Base-by-base conservation (phyloP, 2,888 invertebrate species). In the Thelaira solivaga region DNA sequence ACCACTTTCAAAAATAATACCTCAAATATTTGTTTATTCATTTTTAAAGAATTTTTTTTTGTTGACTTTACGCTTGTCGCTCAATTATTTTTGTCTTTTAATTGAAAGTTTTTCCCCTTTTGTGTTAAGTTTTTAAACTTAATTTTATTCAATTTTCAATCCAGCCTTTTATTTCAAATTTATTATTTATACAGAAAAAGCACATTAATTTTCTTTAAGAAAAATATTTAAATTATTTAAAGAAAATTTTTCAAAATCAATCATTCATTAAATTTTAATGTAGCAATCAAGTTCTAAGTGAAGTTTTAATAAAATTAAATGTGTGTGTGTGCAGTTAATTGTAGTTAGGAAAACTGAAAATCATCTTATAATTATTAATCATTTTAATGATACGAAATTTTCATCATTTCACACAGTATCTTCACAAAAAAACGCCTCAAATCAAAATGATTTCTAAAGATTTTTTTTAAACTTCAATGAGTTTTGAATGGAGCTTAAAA, bases 291-390 rank as follows among this genome's bases (percentile, higher is more conserved):
- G 34, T 34, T 31, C n/a, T n/a, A n/a, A n/a, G n/a, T 31, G n/a
- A 41, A 61, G 16, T 31, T 62, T 55, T 26, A 62, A 51, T 45
- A 39, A 16, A 55, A 26, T 36, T 24, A 24, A 34, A 43, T 29
- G 5, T 7, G 26, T n/a, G n/a, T 22, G 34, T 74, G 34, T 74
- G 41, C 41, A 43, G 26, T 74, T 53, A 45, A 59, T 51, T 67
- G 67, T 57, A 62, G 34, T 26, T 47, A 22, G 4, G 8, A 22
- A 51, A 26, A 36, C 26, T 26, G 6, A 45, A 61, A 61, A 67
- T 4, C 31, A 55, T 18, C 57, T 61, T 45, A 61, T 78, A 74
- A 78, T 74, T 74, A 78, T 78, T 78, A 74, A 74, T 74, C 69
- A 78, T 71, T 78, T 78, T 74, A 78, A 78, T 78, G 78, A 71